These are phyloP conservation scores for Thaumatotibia leucotreta DNA, from an alignment of 1,140 invertebrate species.

Conservation along the genomic window DNA sequence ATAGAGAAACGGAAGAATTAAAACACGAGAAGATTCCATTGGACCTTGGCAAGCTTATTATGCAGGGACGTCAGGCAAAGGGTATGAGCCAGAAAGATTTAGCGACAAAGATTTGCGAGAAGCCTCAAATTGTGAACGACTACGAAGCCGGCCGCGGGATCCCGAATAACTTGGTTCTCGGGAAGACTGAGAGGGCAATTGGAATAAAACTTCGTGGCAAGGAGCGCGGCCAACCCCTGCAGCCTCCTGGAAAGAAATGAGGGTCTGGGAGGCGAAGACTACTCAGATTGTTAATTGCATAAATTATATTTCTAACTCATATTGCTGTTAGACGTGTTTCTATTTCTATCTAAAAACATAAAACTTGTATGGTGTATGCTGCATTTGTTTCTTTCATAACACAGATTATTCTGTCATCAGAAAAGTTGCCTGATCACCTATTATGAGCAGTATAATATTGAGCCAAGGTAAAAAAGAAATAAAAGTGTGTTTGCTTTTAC, in stretches of 20 bases:
- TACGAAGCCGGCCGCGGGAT: constrained; percentile 97
- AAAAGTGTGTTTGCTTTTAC: no score
- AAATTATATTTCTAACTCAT: constrained; percentile 52
- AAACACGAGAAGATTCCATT: constrained; percentile 94
- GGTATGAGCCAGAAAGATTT: constrained; percentile 98
- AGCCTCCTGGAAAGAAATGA: constrained; percentile 89
- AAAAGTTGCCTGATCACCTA: not conserved
- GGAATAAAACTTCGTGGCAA: constrained; percentile 96
- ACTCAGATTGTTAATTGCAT: constrained; percentile 72
- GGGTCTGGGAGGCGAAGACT: constrained; percentile 75
- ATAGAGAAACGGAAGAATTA: constrained; percentile 98
- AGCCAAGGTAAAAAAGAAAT: no score
- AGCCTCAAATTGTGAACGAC: constrained; percentile 97
- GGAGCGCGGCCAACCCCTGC: constrained; percentile 91
- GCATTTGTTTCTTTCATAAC: constrained; percentile 6
- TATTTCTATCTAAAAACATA: not conserved
- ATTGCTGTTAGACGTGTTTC: constrained; percentile 57
- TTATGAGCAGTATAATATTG: no score
- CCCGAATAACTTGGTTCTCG: constrained; percentile 95
- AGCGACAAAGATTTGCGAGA: constrained; percentile 98
- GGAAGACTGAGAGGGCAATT: constrained; percentile 95
- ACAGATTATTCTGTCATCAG: constrained; percentile 4
- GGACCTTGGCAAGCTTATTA: constrained; percentile 94
- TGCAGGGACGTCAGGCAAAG: constrained; percentile 94
- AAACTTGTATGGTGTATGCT: not conserved